Percentiles rank a stretch among this genome's conserved stretches.
Conservation (phyloP, 2,797 vertebrate species). For the Champsocephalus esox region DNA sequence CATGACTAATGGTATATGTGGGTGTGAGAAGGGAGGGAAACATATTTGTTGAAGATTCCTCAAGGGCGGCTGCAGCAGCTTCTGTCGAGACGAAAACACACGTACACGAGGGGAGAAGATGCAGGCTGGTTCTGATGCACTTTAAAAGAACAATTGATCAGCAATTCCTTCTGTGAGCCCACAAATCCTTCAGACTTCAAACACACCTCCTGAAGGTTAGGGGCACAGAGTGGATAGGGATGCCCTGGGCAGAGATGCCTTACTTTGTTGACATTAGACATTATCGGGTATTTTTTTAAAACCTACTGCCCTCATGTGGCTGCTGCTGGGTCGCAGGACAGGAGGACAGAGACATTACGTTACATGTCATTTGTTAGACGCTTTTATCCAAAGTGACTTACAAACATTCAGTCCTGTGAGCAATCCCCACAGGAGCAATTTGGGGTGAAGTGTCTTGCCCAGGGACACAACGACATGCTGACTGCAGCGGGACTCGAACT, state of each 20-base stretch:
- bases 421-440: too few species aligned
- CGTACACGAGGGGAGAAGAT: constrained; percentile 23
- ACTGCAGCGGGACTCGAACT: too few species aligned
- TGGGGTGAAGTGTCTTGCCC: too few species aligned
- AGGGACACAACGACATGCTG: too few species aligned
- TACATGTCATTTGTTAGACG: too few species aligned
- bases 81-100: constrained; percentile 31
- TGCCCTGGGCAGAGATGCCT: constrained; percentile 27
- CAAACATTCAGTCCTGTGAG: too few species aligned
- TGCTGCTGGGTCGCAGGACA: constrained; percentile 17
- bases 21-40: constrained; percentile 8
- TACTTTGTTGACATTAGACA: constrained; percentile 41
- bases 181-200: constrained; percentile 66
- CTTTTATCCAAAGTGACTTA: too few species aligned
- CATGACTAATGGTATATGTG: constrained; percentile 31
- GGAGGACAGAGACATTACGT: not conserved
- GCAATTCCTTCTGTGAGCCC: constrained; percentile 65
- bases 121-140: constrained; percentile 48
- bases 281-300: constrained; percentile 30
- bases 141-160: constrained; percentile 75
- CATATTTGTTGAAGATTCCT: constrained; percentile 59
- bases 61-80: constrained; percentile 46
- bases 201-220: constrained; percentile 54
- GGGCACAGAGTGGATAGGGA: constrained; percentile 38
- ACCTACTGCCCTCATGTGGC: constrained; percentile 53